Evolutionary conservation across 2,888 invertebrate genomes (phyloP), one percentile per base, ranked within the genome.

Genomic region (Lasioglossum villosulum): DNA sequence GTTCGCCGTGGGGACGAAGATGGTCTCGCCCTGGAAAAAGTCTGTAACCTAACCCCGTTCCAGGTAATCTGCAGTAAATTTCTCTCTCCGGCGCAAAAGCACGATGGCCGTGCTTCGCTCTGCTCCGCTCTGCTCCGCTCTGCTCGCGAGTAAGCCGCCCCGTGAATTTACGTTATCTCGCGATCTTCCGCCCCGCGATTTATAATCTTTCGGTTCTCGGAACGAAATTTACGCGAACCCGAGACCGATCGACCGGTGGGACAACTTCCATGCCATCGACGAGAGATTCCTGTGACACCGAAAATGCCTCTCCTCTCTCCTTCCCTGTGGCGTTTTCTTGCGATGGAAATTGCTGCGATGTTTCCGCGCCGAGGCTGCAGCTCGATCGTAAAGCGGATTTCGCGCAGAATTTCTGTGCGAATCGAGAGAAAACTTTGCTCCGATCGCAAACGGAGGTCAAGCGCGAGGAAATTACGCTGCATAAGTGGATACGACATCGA

Each of bases 1-100:
- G 16, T 30, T 68, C 39, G 70, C 73, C 45, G 52, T 23, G 16
- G 63, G 48, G 52, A 63, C 74, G 77, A 81, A 87, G 74, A 77
- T 78, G 76, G 78, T 39, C 56, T 68, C 63, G 34, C 37, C 42
- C 70, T 42, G 48, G 30, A 78, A 80, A 83, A 81, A 78, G 75
- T 66, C 71, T 68, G 42, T n/a, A 27, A 75, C 14, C 71, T 71
- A 56, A 66, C 68, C 70, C 56, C 59, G 71, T 80, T 74, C 84
- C 79, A 76, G 75, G 87, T 83, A 88, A 88, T 88, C 87, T 87
- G 88, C 88, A 88, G 88, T 88, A 88, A 88, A 88, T 88, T 88
- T 83, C 78, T 71, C 39, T 75, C 63, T 45, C 75, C 30, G 34
- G 63, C 34, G 16, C 66, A 16, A 48, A 52, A 12, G 75, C 19